Evolutionary conservation across 2,888 invertebrate species (phyloP).

Genomic region (Phyllotreta striolata): DNA sequence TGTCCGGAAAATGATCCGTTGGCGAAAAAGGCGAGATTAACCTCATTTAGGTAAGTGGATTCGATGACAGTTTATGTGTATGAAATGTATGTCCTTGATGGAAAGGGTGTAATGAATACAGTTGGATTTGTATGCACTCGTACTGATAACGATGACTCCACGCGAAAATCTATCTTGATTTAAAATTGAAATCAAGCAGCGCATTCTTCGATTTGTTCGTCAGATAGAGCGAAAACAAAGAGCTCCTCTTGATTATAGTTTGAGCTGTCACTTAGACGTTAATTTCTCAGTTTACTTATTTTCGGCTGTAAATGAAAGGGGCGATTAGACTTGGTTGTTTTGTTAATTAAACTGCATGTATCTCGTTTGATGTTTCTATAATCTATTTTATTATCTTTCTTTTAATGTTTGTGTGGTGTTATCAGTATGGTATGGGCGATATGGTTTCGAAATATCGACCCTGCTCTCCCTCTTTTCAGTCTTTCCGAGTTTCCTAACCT

Average conservation of each 20-base stretch:
- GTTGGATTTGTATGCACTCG: constrained; percentile 36
- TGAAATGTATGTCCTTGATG: constrained; percentile 46
- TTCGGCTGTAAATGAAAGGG: constrained; percentile 22
- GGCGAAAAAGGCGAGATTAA: constrained; percentile 50
- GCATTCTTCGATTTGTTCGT: not conserved
- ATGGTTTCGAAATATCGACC: constrained; percentile 42
- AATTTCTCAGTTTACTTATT: constrained; percentile 38
- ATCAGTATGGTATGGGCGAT: constrained; percentile 36
- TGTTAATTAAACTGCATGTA: not conserved
- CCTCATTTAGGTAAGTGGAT: constrained; percentile 54
- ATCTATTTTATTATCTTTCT: constrained; percentile 21
- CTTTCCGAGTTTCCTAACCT: constrained; percentile 21
- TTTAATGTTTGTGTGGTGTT: constrained; percentile 25
- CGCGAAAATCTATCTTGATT: constrained; percentile 8
- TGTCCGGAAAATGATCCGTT: constrained; percentile 39
- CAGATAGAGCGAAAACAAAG: constrained; percentile 25
- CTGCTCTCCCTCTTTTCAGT: constrained; percentile 31
- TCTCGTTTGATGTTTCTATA: too few species aligned
- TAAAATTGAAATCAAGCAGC: not conserved
- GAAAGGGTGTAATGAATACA: constrained; percentile 51
- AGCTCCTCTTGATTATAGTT: constrained; percentile 10
- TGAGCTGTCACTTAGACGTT: constrained; percentile 40
- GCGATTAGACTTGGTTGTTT: constrained; percentile 22
- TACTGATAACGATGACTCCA: constrained; percentile 30
- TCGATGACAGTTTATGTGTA: constrained; percentile 53